Conservation (phyloP, 2,797 vertebrate genomes). For the Clamator glandarius region DNA sequence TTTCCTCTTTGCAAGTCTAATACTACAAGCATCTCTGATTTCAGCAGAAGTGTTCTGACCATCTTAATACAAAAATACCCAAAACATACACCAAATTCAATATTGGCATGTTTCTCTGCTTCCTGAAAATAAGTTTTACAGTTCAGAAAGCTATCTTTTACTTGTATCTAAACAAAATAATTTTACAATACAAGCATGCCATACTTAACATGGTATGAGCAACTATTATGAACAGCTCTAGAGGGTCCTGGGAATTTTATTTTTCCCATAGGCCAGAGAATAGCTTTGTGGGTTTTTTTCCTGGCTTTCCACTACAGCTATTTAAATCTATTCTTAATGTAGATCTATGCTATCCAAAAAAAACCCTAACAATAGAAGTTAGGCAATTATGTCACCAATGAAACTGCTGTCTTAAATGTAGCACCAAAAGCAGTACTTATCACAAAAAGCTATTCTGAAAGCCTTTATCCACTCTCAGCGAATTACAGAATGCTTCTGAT, state of each 20-base stretch:
- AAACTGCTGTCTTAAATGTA: background rate
- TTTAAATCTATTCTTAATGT: background rate
- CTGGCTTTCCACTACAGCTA: background rate
- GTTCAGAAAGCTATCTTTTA: background rate
- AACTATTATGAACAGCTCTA: background rate
- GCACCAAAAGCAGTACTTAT: background rate
- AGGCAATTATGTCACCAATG: background rate
- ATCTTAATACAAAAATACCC: background rate
- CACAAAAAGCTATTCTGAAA: background rate
- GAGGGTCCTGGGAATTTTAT: background rate
- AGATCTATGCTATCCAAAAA: background rate
- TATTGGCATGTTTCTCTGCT: background rate
- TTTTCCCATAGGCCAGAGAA: background rate
- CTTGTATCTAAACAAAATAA: background rate
- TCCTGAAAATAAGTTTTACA: background rate
- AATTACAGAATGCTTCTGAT: background rate
- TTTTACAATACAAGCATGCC: background rate
- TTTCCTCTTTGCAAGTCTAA: background rate
- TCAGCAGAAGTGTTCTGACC: background rate
- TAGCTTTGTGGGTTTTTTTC: rapidly evolving
- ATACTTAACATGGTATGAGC: background rate
- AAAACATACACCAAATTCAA: background rate
- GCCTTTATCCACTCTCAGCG: background rate
- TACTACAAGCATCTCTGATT: background rate
- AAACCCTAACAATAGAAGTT: background rate